Base-by-base conservation (phyloP, 2,888 invertebrate genomes). In the Ditula angustiorana region DNA sequence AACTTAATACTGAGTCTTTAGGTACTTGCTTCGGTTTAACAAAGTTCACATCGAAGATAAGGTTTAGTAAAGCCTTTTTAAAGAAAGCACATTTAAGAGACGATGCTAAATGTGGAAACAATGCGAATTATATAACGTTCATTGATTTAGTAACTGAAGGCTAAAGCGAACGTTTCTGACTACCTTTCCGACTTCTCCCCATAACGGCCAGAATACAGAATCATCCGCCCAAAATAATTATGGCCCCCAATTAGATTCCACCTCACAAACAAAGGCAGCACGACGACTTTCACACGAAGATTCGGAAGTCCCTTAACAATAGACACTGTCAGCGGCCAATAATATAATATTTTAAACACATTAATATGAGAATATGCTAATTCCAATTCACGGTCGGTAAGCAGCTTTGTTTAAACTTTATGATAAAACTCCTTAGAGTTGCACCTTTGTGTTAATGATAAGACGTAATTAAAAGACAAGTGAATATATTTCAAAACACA, bases 361-460 rank as follows among this genome's bases (percentile, higher is more conserved):
- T 65, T 61, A 56, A 65, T 69, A 70, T 70, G 63, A 67, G 63
- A 72, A 73, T 77, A 69, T 67, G 72, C 68, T 68, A 66, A 72
- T 64, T 53, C 28, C 8, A 5, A 46, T 52, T 67, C 73, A 74
- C 67, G 73, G 71, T 69, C 62, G 21, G 65, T 56, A 61, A 56
- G 44, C 65, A 61, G 49, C 59, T 63, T 69, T 66, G 61, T 69
- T 71, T 67, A 49, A 71, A 71, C 67, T 67, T 66, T 49, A 67
- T 71, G 66, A 71, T 67, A 65, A 68, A 71, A 64, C 69, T 66
- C 24, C 57, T 37, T 62, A 41, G 56, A 67, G 67, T 55, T 63
- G 37, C 62, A 55, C 62, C 67, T 71, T 63, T 67, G 67, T 67
- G 70, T 70, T 69, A 50, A 52, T 59, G 70, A 65, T 71, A 67